Evolutionary conservation across 2,888 invertebrate species (phyloP), one percentile per base, ranked within the genome.

Genomic region (Sphinx pinastri): DNA sequence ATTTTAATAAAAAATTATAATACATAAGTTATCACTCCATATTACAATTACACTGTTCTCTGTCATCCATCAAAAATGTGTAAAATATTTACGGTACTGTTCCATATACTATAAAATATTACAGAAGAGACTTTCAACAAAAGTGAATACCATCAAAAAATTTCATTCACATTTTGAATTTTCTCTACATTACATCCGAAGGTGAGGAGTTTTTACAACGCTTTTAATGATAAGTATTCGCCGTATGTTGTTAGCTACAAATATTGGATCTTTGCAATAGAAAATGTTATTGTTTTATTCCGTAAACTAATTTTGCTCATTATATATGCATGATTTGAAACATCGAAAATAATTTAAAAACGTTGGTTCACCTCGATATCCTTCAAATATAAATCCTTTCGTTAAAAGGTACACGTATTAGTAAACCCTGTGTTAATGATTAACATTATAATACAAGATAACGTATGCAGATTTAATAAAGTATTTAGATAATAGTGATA

Each of bases 1-100:
- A 68, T 72, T 73, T 75, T 72, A 76, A 73, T 76, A 71, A 55
- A 45, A 57, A 55, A 51, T 49, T 68, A 63, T 63, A 63, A 49
- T 47, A 63, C 19, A 63, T 63, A 63, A 25, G 19, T 31, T 31
- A 59, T 59, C 25, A 68, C 31, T 58, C 16, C 31, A 49, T 5
- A 63, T 16, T 19, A 12, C 10, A 54, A 63, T 16, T 19, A 12
- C 10, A 54, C 38, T 25, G 54, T 67, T 67, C n/a, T 51, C 51
- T 67, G 45, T 60, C 60, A 19, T 47, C 54, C 16, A 16, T 38
- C 38, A 38, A 38, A 38, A 19, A n/a, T 63, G 45, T 47, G 12
- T 16, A 47, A 63, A 19, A 47, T 19, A 19, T 19, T 19, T 16
- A 13, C 19, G 5, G 47, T 25, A 11, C 14, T 13, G 6, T 47